Conservation (phyloP, 2,797 vertebrate species). For the Glyptemys insculpta region DNA sequence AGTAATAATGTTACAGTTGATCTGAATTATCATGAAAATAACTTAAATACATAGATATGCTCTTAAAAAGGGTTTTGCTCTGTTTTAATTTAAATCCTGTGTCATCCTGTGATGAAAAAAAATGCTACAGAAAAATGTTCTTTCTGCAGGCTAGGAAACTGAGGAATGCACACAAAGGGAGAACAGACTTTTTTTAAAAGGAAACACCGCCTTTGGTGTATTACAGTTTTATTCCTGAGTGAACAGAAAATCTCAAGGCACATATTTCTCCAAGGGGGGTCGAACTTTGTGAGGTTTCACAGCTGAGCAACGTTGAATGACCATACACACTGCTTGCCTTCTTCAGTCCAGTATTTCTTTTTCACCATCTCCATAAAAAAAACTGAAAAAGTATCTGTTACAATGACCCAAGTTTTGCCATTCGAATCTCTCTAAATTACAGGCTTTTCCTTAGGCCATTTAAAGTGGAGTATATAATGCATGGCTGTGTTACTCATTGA, state of each 20-base stretch:
- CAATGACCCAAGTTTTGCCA: slow-evolving; percentile 80
- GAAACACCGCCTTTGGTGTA: slow-evolving; percentile 24
- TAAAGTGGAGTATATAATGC: slow-evolving; percentile 80
- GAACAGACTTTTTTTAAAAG: slow-evolving; percentile 28
- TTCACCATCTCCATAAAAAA: slow-evolving; percentile 79
- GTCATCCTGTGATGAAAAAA: background rate
- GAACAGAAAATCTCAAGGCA: slow-evolving; percentile 66
- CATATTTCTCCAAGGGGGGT: slow-evolving; percentile 60
- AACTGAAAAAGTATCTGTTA: slow-evolving; percentile 81
- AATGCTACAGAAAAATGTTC: background rate
- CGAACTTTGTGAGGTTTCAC: slow-evolving; percentile 48
- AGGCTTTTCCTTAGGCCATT: slow-evolving; percentile 80
- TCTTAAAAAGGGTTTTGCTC: background rate
- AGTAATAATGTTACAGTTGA: background rate
- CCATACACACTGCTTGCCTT: slow-evolving; percentile 52
- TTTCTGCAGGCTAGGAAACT: background rate
- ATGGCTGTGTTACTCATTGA: slow-evolving; percentile 82
- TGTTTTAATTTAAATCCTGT: background rate
- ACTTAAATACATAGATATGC: background rate
- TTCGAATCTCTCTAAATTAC: slow-evolving; percentile 82
- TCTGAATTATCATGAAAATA: background rate
- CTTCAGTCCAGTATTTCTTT: slow-evolving; percentile 64
- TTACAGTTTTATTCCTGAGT: slow-evolving; percentile 63
- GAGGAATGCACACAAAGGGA: background rate
- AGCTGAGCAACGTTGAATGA: slow-evolving; percentile 58